Evolutionary conservation across 2,888 invertebrate species (phyloP), one percentile per base, ranked within the genome.

Genomic region (Yponomeuta sedellus): DNA sequence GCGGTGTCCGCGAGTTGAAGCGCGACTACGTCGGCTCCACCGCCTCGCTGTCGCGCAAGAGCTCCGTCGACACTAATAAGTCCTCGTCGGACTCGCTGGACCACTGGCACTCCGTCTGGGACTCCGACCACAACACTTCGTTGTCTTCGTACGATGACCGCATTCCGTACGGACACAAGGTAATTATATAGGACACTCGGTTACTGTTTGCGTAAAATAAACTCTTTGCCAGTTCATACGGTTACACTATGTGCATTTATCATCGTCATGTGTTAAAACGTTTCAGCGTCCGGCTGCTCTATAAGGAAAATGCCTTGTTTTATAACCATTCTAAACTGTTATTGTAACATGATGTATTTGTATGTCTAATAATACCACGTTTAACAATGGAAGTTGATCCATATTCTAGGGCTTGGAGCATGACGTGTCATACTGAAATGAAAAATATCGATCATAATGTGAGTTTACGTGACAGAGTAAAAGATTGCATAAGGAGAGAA

Each of bases 41-140:
- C 62, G 85, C 81, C 71, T 86, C 88, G 0, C 71, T 91, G 19
- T 84, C 87, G 34, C 89, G 93, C 72, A 92, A 94, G 74, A 90
- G 86, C 74, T 90, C 89, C 0, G 87, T 88, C 39, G 90, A 89
- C 68, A 88, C 89, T 67, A 88, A 87, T 72, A 91, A 90, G 69
- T 91, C 90, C 66, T 95, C 95, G 0, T 94, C 94, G 56, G 95
- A 96, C 80, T 95, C 95, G 1, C 79, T 96, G 81, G 95, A 95
- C 75, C 92, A 92, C 64, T 93, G 94, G 86, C 92, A 95, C 70
- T 28, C 61, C 67, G 93, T 93, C 73, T 95, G 94, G 95, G 95
- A 95, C 73, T 90, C 93, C 1, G 93, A 92, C 66, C 90, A 94
- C 70, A 88, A 94, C 69, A 93, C 93, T 72, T 93, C 93, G n/a